Percentiles rank a stretch among this genome's conserved stretches.
phyloP scores from a whole-genome alignment of 2,888 invertebrate genomes.

The Heteromurus nitidus region DNA sequence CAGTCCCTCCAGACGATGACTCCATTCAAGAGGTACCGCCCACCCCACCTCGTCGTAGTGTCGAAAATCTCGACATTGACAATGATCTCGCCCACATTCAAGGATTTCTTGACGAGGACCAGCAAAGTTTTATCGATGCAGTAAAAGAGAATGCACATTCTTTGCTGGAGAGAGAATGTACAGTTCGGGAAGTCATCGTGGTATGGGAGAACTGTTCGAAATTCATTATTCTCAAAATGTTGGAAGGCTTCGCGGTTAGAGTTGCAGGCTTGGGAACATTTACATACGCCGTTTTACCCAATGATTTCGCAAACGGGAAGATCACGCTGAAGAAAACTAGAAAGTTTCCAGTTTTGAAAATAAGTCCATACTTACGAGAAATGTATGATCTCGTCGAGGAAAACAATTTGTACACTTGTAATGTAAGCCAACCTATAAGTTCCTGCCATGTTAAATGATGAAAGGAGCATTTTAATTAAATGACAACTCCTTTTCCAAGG shows the following conservation, averaged over 20 bases:
- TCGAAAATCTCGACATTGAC: not conserved
- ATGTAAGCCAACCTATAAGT: slow-evolving; percentile 52
- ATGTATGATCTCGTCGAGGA: slow-evolving; percentile 48
- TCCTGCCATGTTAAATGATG: too few relatives aligned
- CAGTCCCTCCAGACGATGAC: not conserved
- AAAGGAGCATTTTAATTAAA: slow-evolving; percentile 7
- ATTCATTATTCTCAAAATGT: slow-evolving; percentile 64
- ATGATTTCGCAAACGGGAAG: not conserved
- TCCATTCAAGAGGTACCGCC: not conserved
- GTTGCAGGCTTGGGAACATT: slow-evolving; percentile 71
- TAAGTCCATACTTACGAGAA: slow-evolving; percentile 49
- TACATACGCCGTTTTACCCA: slow-evolving; percentile 14
- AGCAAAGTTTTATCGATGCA: slow-evolving; percentile 5
- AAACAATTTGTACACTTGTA: slow-evolving; percentile 22
- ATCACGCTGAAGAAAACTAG: slow-evolving; percentile 9
- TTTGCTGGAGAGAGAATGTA: slow-evolving; percentile 63
- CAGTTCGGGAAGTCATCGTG: slow-evolving; percentile 61
- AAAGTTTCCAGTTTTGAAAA: slow-evolving; percentile 51
- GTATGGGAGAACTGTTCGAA: slow-evolving; percentile 68
- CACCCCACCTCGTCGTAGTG: not conserved
- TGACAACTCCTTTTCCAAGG: not conserved
- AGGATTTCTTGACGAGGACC: slow-evolving; percentile 2
- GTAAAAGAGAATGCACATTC: slow-evolving; percentile 22
- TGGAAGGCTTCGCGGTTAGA: slow-evolving; percentile 62
- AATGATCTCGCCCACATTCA: not conserved